phyloP scores from a whole-genome alignment of 1,140 invertebrate species.

The Phortica variegata region DNA sequence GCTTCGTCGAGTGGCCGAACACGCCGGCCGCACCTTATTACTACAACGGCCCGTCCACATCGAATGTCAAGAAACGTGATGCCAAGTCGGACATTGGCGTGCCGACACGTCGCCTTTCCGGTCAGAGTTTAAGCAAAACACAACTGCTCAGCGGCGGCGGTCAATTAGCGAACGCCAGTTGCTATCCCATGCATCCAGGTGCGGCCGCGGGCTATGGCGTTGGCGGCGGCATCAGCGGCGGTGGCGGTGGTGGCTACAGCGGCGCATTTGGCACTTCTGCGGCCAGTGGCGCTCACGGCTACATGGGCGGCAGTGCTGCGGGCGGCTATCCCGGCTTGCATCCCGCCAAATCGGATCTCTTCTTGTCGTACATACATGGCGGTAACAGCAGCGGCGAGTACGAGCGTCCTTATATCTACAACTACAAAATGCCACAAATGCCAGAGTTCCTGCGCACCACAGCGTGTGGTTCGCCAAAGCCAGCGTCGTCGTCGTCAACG shows the following conservation, averaged over 20 bases:
- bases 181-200: constrained; percentile 37
- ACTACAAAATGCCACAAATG: constrained; percentile 55
- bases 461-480: not conserved
- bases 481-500: constrained; percentile 8
- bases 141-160: constrained; percentile 39
- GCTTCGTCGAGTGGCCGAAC: constrained; percentile 51
- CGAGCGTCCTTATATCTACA: constrained; percentile 51
- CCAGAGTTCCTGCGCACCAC: constrained; percentile 20
- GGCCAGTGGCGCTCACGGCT: no score
- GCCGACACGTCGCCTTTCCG: constrained; percentile 46
- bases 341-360: constrained; percentile 54
- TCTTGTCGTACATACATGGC: constrained; percentile 50
- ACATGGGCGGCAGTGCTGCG: constrained; percentile 13
- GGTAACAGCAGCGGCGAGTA: constrained; percentile 24
- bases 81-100: constrained; percentile 56
- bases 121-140: constrained; percentile 47
- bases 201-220: constrained; percentile 21
- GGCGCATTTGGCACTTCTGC: no score
- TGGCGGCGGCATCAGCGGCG: constrained; percentile 23
- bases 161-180: constrained; percentile 41
- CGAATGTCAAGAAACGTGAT: constrained; percentile 39
- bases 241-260: no score
- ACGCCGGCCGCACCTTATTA: constrained; percentile 51
- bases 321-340: constrained; percentile 32
- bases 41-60: constrained; percentile 40